Percentiles rank a stretch among this genome's conserved stretches.
Evolutionary conservation across 2,797 vertebrate species (phyloP).

Genomic region (Lophura swinhoii): DNA sequence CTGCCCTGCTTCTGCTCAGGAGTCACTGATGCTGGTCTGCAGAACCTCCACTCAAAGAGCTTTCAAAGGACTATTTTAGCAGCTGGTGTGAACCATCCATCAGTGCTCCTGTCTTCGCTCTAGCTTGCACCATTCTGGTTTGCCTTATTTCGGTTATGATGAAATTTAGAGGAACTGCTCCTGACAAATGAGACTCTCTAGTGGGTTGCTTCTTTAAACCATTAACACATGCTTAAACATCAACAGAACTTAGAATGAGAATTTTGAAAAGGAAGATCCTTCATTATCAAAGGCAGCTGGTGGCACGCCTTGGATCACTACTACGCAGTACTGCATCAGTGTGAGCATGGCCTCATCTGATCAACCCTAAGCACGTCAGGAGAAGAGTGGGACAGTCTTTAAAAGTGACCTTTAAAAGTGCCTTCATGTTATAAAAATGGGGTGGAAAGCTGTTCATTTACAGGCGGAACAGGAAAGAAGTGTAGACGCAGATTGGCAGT

Average conservation of each 20-base stretch:
- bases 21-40: neutral
- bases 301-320: neutral
- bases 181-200: constrained; percentile 64
- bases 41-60: constrained; percentile 35
- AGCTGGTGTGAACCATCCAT: constrained; percentile 45
- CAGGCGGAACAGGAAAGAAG: neutral
- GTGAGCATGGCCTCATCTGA: neutral
- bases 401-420: neutral
- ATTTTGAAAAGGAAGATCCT: neutral
- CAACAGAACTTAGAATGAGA: constrained; percentile 32
- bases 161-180: constrained; percentile 60
- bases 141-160: constrained; percentile 45
- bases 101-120: constrained; percentile 50
- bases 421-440: neutral
- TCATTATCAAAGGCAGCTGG: constrained; percentile 45
- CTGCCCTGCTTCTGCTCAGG: constrained; percentile 23
- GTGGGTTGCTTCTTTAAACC: constrained; percentile 61
- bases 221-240: constrained; percentile 64
- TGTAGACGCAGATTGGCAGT: neutral
- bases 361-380: neutral
- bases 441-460: neutral
- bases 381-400: rapidly evolving
- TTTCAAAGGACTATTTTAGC: constrained; percentile 10
- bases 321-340: neutral
- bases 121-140: constrained; percentile 3